A percentile compares a stretch with the other conserved stretches of the same genome.
These are phyloP conservation scores for Linnaemya vulpina DNA, from an alignment of 2,888 invertebrate species.

Conservation along the genomic window DNA sequence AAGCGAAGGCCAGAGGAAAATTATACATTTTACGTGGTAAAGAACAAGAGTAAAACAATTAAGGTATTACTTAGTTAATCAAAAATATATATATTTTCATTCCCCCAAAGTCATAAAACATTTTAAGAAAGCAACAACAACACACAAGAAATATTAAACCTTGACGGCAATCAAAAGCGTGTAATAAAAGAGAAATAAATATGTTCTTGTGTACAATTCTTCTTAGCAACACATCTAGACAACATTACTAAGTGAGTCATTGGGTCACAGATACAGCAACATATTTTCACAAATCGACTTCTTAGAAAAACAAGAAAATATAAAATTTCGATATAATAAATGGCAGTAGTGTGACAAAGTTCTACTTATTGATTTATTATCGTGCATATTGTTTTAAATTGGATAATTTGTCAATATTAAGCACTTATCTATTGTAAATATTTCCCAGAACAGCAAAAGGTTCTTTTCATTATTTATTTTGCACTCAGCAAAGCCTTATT, in stretches of 20 bases:
- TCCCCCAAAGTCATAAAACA: no score
- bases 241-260: not conserved
- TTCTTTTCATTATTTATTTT: conserved; percentile 11
- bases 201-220: no score
- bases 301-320: not conserved
- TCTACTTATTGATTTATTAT: conserved; percentile 30
- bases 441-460: not conserved
- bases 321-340: not conserved
- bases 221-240: no score
- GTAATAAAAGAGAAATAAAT: no score
- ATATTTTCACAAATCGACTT: not conserved
- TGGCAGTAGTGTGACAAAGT: conserved; percentile 9
- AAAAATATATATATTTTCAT: no score
- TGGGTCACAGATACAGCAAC: not conserved
- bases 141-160: no score
- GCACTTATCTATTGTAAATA: conserved; percentile 17
- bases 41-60: no score
- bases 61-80: no score
- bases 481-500: not conserved
- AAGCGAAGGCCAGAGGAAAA: no score
- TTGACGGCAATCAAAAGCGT: no score
- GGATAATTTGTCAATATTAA: conserved; percentile 32
- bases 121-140: no score
- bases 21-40: no score
- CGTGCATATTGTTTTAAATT: conserved; percentile 42